Base-by-base conservation (phyloP, 2,888 invertebrate genomes). In the Sinohyriopsis cumingii region DNA sequence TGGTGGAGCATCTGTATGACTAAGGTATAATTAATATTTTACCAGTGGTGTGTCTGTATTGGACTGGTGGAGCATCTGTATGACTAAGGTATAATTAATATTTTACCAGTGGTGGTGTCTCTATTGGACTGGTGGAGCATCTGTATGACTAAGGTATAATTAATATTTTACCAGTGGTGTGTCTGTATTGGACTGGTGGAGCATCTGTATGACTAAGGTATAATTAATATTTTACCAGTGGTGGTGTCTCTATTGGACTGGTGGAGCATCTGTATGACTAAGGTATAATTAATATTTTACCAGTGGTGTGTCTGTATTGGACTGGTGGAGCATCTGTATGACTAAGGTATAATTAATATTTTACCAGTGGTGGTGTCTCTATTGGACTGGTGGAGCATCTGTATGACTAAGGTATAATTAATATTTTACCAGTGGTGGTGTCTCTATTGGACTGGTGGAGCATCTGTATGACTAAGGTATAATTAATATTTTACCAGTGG, bases 401-500 rank as follows among this genome's bases (percentile, higher is more conserved):
- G 24, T n/a, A 57, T 57, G 24, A 57, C n/a, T 57, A 7, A 57
- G n/a, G 57, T n/a, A 57, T 57, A 15, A 45, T n/a, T 9, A 61
- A 61, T 7, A n/a, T 53, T 59, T 65, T 56, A 65, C 65, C 65
- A 45, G 45, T 12, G 65, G 57, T 33, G 53, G 57, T 20, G 24
- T 59, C 5, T 55, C n/a, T 33, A 20, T 25, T 18, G 18, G 65
- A n/a, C 64, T 25, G 20, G 59, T 22, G 5, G 72, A 65, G 69
- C 82, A 82, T 57, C 77, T 72, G 64, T 81, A 77, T 22, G 71
- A 67, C 3, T 67, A n/a, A n/a, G n/a, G n/a, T n/a, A n/a, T n/a
- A n/a, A n/a, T n/a, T n/a, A n/a, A n/a, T n/a, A n/a, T n/a, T n/a
- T n/a, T n/a, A n/a, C 45, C 45, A 45, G 0, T 45, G 45, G 45